phyloP scores from a whole-genome alignment of 2,888 invertebrate species.

The Spatulosminthurus flaviceps region DNA sequence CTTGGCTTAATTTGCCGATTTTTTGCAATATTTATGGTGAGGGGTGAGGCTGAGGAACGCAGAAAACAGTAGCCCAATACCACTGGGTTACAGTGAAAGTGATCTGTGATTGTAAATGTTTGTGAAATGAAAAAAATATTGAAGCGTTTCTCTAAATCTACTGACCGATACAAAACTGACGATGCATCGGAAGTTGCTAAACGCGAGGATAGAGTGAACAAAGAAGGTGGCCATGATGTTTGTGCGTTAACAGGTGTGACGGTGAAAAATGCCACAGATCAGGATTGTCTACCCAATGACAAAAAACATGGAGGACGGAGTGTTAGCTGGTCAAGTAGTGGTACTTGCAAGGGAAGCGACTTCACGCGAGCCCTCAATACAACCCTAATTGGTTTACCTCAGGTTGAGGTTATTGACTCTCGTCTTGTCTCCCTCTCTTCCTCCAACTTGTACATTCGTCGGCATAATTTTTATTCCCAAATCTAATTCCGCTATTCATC shows the following conservation, averaged over 20 bases:
- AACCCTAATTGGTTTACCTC: constrained; percentile 35
- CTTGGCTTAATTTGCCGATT: too few species aligned
- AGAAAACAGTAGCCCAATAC: too few species aligned
- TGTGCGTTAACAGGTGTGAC: too few species aligned
- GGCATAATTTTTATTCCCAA: too few species aligned
- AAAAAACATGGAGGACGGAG: neutral
- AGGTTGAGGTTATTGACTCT: constrained; percentile 23
- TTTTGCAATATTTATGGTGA: too few species aligned
- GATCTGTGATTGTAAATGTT: too few species aligned
- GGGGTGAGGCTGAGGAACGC: too few species aligned
- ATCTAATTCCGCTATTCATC: too few species aligned
- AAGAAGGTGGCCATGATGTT: neutral
- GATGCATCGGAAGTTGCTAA: neutral
- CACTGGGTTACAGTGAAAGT: too few species aligned
- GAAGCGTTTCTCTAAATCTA: constrained; percentile 24
- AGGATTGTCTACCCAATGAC: neutral
- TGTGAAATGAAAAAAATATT: constrained; percentile 41
- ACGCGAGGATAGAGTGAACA: neutral
- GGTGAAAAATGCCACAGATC: neutral
- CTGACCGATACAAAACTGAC: constrained; percentile 1
- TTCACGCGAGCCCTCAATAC: constrained; percentile 39
- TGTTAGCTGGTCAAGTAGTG: too few species aligned
- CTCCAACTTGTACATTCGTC: too few species aligned
- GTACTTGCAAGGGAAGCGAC: constrained; percentile 23
- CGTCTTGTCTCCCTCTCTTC: too few species aligned